Evolutionary conservation across 1,140 invertebrate genomes (phyloP).

Genomic region (Contarinia nasturtii): DNA sequence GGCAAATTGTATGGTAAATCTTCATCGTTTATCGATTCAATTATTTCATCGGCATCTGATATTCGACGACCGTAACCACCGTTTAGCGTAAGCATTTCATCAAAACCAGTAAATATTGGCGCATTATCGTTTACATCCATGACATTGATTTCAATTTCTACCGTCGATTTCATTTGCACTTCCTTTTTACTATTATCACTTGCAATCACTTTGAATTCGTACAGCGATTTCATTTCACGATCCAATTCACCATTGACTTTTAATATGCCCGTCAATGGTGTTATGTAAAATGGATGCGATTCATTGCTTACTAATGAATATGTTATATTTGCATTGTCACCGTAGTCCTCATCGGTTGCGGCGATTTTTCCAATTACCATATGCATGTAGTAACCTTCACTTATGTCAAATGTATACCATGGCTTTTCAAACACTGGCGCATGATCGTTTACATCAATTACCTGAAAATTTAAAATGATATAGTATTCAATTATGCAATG

Average conservation of each 20-base stretch:
- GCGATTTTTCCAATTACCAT: constrained; percentile 52
- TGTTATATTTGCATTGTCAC: constrained; percentile 52
- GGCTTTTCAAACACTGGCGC: constrained; percentile 60
- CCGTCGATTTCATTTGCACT: constrained; percentile 40
- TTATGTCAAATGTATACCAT: constrained; percentile 64
- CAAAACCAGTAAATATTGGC: constrained; percentile 50
- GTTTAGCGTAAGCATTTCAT: constrained; percentile 27
- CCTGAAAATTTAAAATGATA: constrained; percentile 21
- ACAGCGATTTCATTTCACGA: constrained; percentile 49
- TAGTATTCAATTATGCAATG: neutral
- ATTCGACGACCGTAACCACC: constrained; percentile 12
- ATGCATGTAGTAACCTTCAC: constrained; percentile 54
- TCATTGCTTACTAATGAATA: constrained; percentile 44
- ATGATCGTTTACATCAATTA: constrained; percentile 74
- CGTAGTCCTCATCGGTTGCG: constrained; percentile 56
- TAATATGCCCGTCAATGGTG: constrained; percentile 49
- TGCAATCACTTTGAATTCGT: constrained; percentile 53
- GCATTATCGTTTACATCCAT: constrained; percentile 63
- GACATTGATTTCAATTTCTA: constrained; percentile 60
- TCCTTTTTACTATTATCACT: constrained; percentile 43
- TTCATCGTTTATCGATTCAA: neutral
- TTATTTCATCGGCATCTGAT: constrained; percentile 12
- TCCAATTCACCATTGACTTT: constrained; percentile 58
- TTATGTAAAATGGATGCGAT: constrained; percentile 51
- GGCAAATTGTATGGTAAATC: constrained; percentile 24